Evolutionary conservation across 2,888 invertebrate species (phyloP).

Genomic region (Thereva nobilitata): DNA sequence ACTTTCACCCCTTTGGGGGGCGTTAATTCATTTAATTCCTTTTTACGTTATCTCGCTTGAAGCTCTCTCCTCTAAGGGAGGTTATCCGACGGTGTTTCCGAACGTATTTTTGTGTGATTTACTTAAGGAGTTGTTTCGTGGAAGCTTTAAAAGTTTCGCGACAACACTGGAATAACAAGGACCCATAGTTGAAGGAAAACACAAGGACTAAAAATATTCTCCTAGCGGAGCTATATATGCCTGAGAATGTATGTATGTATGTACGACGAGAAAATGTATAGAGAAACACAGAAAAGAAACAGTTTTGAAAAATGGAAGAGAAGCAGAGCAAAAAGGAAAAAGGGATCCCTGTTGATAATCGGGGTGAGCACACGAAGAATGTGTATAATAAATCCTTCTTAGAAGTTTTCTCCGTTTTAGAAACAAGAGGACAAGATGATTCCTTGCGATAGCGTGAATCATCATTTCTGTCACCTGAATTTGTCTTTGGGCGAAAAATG

Average conservation of each 20-base stretch:
- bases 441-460: slow-evolving; percentile 29
- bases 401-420: slow-evolving; percentile 20
- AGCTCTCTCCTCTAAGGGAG: too few relatives aligned
- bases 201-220: too few relatives aligned
- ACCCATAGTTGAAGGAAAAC: neutral
- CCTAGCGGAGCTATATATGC: too few relatives aligned
- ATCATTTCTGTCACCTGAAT: slow-evolving; percentile 32
- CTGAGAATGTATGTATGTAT: too few relatives aligned
- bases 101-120: slow-evolving; percentile 11
- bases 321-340: slow-evolving; percentile 1
- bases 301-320: slow-evolving; percentile 23
- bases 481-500: too few relatives aligned
- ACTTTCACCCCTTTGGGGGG: too few relatives aligned
- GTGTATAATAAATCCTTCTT: slow-evolving; percentile 33
- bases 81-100: too few relatives aligned
- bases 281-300: slow-evolving; percentile 22
- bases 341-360: slow-evolving; percentile 21
- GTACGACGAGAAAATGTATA: too few relatives aligned
- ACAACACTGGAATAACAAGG: slow-evolving; percentile 30
- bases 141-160: slow-evolving; percentile 32
- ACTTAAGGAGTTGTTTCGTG: slow-evolving; percentile 30
- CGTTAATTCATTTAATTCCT: too few relatives aligned
- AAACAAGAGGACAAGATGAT: slow-evolving; percentile 26
- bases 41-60: too few relatives aligned
- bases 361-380: slow-evolving; percentile 29